Conservation (phyloP, 2,888 invertebrate species). For the Xestobium rufovillosum region DNA sequence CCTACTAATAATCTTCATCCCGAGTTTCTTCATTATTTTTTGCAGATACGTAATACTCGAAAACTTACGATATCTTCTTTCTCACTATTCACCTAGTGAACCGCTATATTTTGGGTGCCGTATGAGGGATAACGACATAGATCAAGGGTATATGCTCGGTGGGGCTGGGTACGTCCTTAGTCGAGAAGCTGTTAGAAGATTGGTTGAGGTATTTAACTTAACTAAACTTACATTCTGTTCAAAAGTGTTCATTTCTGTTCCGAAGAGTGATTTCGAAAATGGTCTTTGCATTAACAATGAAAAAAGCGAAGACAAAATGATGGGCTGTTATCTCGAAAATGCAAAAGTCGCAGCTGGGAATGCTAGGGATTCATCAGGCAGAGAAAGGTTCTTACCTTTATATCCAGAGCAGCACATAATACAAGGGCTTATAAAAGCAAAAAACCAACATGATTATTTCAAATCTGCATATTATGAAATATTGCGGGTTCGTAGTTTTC, state of each 20-base stretch:
- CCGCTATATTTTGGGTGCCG: slow-evolving; percentile 87
- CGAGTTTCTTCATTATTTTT: no score
- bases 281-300: slow-evolving; percentile 60
- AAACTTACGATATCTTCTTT: slow-evolving; percentile 87
- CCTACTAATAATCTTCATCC: no score
- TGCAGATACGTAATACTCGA: slow-evolving; percentile 86
- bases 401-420: slow-evolving; percentile 88
- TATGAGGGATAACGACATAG: slow-evolving; percentile 77
- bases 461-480: no score
- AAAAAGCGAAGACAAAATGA: slow-evolving; percentile 88
- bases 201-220: slow-evolving; percentile 59
- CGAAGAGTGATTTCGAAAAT: slow-evolving; percentile 61
- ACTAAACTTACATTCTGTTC: not conserved
- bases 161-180: slow-evolving; percentile 94
- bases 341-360: slow-evolving; percentile 84
- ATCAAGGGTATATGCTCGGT: slow-evolving; percentile 87
- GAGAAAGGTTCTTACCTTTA: slow-evolving; percentile 92
- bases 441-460: no score
- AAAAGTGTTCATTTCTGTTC: slow-evolving; percentile 34
- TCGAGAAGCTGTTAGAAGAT: slow-evolving; percentile 66
- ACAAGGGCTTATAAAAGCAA: slow-evolving; percentile 70
- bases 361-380: slow-evolving; percentile 71
- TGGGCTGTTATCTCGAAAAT: slow-evolving; percentile 80
- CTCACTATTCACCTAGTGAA: slow-evolving; percentile 61
- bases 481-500: no score